Base-by-base conservation (phyloP, 1,140 invertebrate species). In the Orussus abietinus region DNA sequence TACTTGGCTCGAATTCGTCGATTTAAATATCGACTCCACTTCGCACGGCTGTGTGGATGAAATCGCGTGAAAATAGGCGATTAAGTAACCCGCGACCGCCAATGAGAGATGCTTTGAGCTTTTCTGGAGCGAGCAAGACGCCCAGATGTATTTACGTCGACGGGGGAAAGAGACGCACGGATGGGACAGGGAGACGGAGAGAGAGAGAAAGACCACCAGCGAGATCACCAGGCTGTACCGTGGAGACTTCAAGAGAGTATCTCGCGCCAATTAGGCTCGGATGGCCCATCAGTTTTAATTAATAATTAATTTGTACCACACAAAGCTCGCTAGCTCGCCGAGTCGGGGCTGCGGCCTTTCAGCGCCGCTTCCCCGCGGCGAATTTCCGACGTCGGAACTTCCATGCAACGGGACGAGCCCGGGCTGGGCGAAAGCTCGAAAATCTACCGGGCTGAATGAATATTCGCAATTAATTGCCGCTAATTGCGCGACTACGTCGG, bases 251-350 rank as follows among this genome's bases (percentile, higher is more conserved):
- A 17, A 36, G 34, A 36, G 34, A 15, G n/a, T 19, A 18, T 13
- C 18, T 36, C 34, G 29, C 3, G 17, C 45, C 49, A 39, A 37
- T 51, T 50, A 48, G 36, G 29, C 38, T 41, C 21, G 26, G 34
- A 41, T 40, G 33, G 40, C 43, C 41, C 53, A 57, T 54, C 55
- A 56, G 47, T 62, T 62, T 58, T 51, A 55, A 50, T 60, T 62
- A 51, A 57, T 57, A 52, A 55, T 55, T 55, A 53, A 60, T 62
- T 60, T 38, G 47, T 53, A 45, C 25, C 33, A 34, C 31, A 56
- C 50, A 59, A 62, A 62, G 53, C 48, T 41, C 4, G 5, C n/a
- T n/a, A 40, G 25, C 32, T 29, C 19, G 36, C 22, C 42, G 9
- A 20, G n/a, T 30, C 36, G 9, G 12, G 5, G 7, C 38, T 13